Evolutionary conservation across 2,797 vertebrate genomes (phyloP).

Genomic region (Aphelocoma californica): DNA sequence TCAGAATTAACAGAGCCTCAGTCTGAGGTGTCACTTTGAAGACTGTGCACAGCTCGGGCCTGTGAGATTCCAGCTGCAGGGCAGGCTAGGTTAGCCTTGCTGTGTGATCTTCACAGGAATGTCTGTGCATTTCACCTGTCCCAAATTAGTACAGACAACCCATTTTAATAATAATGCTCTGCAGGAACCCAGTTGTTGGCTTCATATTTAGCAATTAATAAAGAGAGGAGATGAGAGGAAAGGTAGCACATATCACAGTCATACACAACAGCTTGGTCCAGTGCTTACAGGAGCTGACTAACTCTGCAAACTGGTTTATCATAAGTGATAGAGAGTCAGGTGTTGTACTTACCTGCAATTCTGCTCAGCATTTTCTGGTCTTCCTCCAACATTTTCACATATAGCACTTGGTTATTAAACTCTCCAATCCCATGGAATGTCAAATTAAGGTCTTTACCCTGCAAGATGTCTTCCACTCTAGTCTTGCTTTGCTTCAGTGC

Average conservation of each 20-base stretch:
- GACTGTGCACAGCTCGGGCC: background rate
- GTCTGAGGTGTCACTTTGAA: background rate
- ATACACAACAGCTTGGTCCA: background rate
- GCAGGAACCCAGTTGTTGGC: background rate
- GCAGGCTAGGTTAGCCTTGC: background rate
- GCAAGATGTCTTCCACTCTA: constrained; percentile 47
- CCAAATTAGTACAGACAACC: background rate
- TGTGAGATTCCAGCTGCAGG: background rate
- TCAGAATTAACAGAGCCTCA: background rate
- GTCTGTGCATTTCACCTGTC: background rate
- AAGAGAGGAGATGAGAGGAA: background rate
- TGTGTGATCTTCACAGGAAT: background rate
- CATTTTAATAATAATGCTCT: no score
- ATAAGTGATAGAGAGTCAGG: background rate
- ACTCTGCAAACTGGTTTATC: background rate
- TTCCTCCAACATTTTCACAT: constrained; percentile 55
- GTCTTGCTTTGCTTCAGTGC: constrained; percentile 56
- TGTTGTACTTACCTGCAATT: constrained; percentile 30
- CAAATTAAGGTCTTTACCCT: constrained; percentile 41
- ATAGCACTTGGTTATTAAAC: constrained; percentile 58
- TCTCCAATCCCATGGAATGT: constrained; percentile 46
- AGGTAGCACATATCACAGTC: background rate
- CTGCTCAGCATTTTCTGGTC: background rate
- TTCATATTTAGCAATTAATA: background rate
- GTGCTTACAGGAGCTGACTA: background rate